These are phyloP conservation scores for Eutrigla gurnardus DNA, from an alignment of 2,797 vertebrate genomes.

Conservation along the genomic window DNA sequence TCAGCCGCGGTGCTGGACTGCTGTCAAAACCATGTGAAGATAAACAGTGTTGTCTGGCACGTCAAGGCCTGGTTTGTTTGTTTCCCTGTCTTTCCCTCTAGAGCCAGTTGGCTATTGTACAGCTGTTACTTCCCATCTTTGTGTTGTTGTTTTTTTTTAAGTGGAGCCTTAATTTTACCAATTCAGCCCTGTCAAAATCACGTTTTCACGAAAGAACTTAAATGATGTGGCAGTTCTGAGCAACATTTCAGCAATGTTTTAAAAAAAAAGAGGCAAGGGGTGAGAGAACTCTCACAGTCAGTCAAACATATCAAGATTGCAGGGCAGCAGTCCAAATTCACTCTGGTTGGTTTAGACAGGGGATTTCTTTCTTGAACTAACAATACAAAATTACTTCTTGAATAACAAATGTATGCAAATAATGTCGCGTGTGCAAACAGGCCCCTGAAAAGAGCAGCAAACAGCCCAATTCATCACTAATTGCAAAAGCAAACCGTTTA, in stretches of 20 bases:
- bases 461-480: conserved; percentile 19
- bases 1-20: conserved; percentile 20
- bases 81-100: neutral
- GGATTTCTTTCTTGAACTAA: conserved; percentile 2
- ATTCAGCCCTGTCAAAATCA: neutral
- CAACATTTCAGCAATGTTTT: conserved; percentile 1
- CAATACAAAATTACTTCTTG: conserved; percentile 12
- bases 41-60: conserved; percentile 27
- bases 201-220: neutral
- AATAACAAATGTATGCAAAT: conserved; percentile 45
- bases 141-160: neutral
- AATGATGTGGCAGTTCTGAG: neutral
- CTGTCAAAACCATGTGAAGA: conserved; percentile 39
- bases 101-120: neutral
- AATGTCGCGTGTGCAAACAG: conserved; percentile 16
- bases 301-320: neutral
- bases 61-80: conserved; percentile 7
- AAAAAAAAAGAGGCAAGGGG: neutral
- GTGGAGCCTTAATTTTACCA: neutral
- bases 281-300: neutral
- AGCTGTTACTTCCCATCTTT: neutral
- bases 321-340: neutral
- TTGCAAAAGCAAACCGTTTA: neutral
- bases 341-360: neutral
- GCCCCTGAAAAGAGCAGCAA: conserved; percentile 11